phyloP scores from a whole-genome alignment of 2,888 invertebrate species.

The Pterobdella sp. region DNA sequence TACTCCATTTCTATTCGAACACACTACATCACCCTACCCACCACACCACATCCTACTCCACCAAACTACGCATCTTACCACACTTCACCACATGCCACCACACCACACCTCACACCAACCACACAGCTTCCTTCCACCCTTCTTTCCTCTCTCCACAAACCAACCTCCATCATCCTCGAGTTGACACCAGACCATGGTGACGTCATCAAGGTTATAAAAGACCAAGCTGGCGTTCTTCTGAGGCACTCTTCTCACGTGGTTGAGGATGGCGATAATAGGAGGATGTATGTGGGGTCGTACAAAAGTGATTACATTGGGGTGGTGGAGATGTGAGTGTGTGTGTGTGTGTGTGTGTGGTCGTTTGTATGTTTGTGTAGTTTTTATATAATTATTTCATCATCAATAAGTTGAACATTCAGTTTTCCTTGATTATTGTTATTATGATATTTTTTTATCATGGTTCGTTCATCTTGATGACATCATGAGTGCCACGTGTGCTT shows the following conservation, averaged over 20 bases:
- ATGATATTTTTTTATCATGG: no score
- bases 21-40: background rate
- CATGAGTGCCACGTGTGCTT: no score
- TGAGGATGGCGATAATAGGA: constrained; percentile 45
- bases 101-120: background rate
- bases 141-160: background rate
- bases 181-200: constrained; percentile 32
- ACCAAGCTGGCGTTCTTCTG: constrained; percentile 26
- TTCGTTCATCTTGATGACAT: no score
- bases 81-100: background rate
- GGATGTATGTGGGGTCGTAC: constrained; percentile 49
- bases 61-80: background rate
- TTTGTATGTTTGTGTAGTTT: no score
- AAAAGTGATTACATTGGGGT: constrained; percentile 40
- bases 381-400: no score
- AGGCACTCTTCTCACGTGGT: constrained; percentile 45
- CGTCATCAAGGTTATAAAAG: constrained; percentile 34
- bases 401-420: no score
- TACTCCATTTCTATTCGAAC: background rate
- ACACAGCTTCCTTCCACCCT: constrained; percentile 10
- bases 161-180: constrained; percentile 33
- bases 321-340: constrained; percentile 21
- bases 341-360: no score
- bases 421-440: no score
- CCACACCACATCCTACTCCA: background rate